Evolutionary conservation across 1,140 invertebrate species (phyloP).

Genomic region (Dendroctonus ponderosae): DNA sequence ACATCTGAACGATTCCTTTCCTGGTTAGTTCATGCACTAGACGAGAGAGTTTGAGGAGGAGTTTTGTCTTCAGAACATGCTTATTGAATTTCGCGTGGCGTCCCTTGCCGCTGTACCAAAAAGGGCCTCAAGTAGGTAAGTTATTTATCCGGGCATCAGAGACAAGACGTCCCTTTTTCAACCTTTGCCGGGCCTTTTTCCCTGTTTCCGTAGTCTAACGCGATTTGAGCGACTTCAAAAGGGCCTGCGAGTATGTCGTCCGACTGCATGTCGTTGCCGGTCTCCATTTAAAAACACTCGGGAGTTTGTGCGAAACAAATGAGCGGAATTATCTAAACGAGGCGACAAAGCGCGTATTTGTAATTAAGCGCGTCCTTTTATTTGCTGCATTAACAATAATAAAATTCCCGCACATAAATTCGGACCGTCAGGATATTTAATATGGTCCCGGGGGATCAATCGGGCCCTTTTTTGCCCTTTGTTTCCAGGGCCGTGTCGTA

Average conservation of each 20-base stretch:
- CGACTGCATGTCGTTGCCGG: not conserved
- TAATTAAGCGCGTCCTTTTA: constrained; percentile 18
- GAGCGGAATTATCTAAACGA: constrained; percentile 10
- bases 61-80: no score
- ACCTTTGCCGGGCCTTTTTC: constrained; percentile 5
- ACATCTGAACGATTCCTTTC: no score
- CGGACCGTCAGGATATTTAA: constrained; percentile 30
- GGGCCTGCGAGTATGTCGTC: not conserved
- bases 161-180: constrained; percentile 12
- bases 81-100: not conserved
- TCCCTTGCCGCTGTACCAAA: not conserved
- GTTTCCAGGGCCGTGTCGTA: constrained; percentile 20
- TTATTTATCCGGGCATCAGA: constrained; percentile 19
- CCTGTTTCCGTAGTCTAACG: constrained; percentile 14
- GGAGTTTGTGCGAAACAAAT: constrained; percentile 6
- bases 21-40: no score
- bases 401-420: constrained; percentile 19
- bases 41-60: no score
- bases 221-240: constrained; percentile 25
- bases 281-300: not conserved
- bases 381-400: constrained; percentile 15
- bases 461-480: constrained; percentile 26
- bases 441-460: constrained; percentile 35
- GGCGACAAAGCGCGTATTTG: constrained; percentile 1
- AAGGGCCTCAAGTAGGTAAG: constrained; percentile 11